These are phyloP conservation scores for Yponomeuta sedellus DNA, from an alignment of 2,888 invertebrate species.

Conservation along the genomic window DNA sequence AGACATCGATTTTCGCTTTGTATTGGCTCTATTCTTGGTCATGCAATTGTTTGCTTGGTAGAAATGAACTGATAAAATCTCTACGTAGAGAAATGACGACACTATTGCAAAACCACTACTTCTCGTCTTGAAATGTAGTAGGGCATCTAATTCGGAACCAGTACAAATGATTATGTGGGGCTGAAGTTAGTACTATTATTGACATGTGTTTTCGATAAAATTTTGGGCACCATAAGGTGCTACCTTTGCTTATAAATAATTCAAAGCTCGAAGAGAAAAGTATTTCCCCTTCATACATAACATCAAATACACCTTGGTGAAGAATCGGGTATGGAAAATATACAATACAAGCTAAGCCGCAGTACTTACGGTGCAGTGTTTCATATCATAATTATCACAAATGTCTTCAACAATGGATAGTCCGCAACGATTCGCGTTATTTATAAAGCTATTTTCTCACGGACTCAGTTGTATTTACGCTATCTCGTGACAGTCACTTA, in stretches of 20 bases:
- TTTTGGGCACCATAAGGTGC: too few relatives aligned
- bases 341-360: background rate
- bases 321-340: background rate
- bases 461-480: background rate
- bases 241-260: too few relatives aligned
- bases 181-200: too few relatives aligned
- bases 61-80: background rate
- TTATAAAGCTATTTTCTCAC: background rate
- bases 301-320: too few relatives aligned
- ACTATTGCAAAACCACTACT: too few relatives aligned
- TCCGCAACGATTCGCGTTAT: background rate
- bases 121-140: too few relatives aligned
- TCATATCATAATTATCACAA: background rate
- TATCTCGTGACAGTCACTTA: background rate
- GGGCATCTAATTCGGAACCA: too few relatives aligned
- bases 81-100: background rate
- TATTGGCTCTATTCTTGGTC: background rate
- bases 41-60: background rate
- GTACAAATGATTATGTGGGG: too few relatives aligned
- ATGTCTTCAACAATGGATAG: background rate
- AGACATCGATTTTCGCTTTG: background rate
- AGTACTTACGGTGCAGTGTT: background rate
- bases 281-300: too few relatives aligned
- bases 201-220: too few relatives aligned
- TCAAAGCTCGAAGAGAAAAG: too few relatives aligned